phyloP scores from a whole-genome alignment of 1,140 invertebrate genomes.

The Caligus rogercresseyi region DNA sequence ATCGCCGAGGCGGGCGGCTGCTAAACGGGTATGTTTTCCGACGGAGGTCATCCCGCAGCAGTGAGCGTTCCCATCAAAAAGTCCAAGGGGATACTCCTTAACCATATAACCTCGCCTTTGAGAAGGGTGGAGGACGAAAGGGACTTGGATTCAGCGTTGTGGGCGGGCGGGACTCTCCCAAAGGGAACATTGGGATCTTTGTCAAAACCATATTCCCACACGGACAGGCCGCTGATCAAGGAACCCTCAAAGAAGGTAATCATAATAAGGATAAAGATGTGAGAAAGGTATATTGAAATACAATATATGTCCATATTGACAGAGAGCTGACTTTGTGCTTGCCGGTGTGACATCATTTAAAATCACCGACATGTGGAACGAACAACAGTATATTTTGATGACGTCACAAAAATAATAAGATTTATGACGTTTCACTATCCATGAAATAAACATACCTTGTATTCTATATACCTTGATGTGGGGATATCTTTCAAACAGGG shows the following conservation, averaged over 20 bases:
- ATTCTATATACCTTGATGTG: no score
- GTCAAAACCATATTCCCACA: conserved; percentile 41
- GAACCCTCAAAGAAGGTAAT: conserved; percentile 35
- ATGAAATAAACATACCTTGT: no score
- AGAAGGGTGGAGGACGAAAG: conserved; percentile 32
- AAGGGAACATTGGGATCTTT: conserved; percentile 36
- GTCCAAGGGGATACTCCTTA: conserved; percentile 19
- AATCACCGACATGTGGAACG: no score
- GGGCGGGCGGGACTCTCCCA: conserved; percentile 36
- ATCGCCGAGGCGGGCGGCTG: not conserved
- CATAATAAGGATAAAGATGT: not conserved
- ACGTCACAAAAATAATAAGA: not conserved
- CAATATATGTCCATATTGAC: not conserved
- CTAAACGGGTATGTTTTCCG: not conserved
- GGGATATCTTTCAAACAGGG: no score
- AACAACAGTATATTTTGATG: no score
- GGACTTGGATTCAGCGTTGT: conserved; percentile 39
- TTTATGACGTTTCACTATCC: not conserved
- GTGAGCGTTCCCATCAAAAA: not conserved
- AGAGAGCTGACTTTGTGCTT: not conserved
- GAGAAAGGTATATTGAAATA: not conserved
- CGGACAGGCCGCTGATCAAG: conserved; percentile 34
- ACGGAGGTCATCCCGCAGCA: conserved; percentile 2
- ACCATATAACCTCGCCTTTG: conserved; percentile 27
- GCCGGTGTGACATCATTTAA: no score